Base-by-base conservation (phyloP, 2,113 vertebrate genomes). In the Pygathrix nemaeus region DNA sequence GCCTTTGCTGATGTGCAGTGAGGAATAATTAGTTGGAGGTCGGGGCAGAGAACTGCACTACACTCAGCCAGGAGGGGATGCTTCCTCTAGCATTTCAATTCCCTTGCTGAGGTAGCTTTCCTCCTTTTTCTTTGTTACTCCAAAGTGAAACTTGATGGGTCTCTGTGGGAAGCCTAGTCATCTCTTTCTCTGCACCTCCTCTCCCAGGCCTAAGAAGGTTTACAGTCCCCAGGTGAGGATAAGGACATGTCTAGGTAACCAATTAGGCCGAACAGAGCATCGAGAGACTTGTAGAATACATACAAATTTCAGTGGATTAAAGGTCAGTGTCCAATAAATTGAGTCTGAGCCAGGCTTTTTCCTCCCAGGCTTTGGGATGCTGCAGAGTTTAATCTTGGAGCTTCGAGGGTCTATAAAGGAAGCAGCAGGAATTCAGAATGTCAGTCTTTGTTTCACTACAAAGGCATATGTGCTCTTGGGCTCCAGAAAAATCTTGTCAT, bases 21-120 rank as follows among this genome's bases (percentile, higher is more conserved):
- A 98, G 97, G 98, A 98, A 98, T 98, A 98, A 98, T 98, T 98
- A 98, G 90, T 89, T 98, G 85, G 88, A 59, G 89, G 86, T 93
- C 97, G 88, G 93, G 98, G 96, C 79, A 91, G 84, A 97, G 88
- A 97, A 97, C 70, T 87, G 86, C 82, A 85, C 76, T 98, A 78
- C 73, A 61, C 50, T 93, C 73, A 91, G 78, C 61, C 48, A 40
- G n/a, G 43, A 97, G 75, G 90, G 91, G 91, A 43, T 93, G 90
- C 35, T 98, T 97, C 96, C 94, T 96, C 87, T 55, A 96, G 96
- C 83, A 87, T 92, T 97, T 98, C 38, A 64, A 1, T 92, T 81
- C 88, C 80, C 93, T 95, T 90, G 84, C 94, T 97, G 97, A 78
- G 80, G 96, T 94, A 73, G 84, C 97, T 98, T 96, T 96, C 75